These are phyloP conservation scores for Branchipolynoe longqiensis DNA, from an alignment of 2,888 invertebrate species.

Conservation along the genomic window DNA sequence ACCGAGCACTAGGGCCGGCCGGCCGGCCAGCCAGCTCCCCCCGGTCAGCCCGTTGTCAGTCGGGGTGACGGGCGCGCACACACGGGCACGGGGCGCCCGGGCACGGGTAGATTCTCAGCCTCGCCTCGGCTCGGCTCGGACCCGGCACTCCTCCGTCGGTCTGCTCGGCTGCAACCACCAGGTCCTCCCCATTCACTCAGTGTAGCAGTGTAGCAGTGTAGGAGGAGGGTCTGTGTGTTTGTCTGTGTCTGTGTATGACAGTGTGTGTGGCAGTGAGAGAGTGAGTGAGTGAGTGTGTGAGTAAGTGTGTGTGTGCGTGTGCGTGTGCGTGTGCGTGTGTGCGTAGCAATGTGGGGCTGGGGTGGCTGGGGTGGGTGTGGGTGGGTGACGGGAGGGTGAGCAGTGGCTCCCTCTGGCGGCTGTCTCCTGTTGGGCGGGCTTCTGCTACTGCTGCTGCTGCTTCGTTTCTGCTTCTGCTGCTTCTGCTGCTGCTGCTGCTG, in stretches of 20 bases:
- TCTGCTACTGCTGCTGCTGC: conserved; percentile 17
- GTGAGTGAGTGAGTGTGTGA: too few relatives aligned
- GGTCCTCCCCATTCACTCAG: too few relatives aligned
- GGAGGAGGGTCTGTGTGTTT: too few relatives aligned
- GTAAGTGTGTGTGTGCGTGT: too few relatives aligned
- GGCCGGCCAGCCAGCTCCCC: conserved; percentile 1
- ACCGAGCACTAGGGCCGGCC: conserved; percentile 22
- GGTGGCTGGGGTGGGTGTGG: conserved; percentile 2
- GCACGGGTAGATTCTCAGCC: not conserved
- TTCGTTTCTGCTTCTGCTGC: not conserved
- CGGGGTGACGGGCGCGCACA: too few relatives aligned
- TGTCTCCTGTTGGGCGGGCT: conserved; percentile 22
- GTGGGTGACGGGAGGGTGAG: conserved; percentile 21
- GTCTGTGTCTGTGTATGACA: too few relatives aligned
- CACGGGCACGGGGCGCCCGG: not conserved
- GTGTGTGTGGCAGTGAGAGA: too few relatives aligned
- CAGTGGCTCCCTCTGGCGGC: not conserved
- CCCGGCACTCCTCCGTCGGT: too few relatives aligned
- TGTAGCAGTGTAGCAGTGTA: too few relatives aligned
- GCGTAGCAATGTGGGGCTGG: too few relatives aligned
- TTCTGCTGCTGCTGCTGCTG: not conserved
- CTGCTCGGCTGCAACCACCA: too few relatives aligned
- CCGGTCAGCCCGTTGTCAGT: conserved; percentile 12
- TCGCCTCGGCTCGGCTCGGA: not conserved
- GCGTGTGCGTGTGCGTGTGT: too few relatives aligned